A percentile compares a stretch with the other conserved stretches of the same genome.
phyloP scores from a whole-genome alignment of 2,113 vertebrate species.

The Zapornia atra region DNA sequence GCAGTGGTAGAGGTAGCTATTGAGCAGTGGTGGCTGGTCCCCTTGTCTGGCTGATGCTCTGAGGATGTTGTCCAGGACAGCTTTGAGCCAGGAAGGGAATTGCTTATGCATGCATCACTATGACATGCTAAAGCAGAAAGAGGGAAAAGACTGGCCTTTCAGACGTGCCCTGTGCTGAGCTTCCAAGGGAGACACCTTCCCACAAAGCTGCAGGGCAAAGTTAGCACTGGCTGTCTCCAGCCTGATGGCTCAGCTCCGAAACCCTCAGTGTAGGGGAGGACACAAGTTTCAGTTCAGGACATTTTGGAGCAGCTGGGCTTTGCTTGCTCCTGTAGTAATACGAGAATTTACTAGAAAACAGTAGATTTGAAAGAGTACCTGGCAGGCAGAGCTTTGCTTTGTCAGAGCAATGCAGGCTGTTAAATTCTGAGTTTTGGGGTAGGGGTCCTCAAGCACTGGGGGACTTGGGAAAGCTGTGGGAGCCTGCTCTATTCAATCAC shows the following conservation, averaged over 20 bases:
- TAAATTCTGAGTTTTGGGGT: neutral
- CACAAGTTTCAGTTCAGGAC: neutral
- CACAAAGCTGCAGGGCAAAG: neutral
- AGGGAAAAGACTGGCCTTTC: neutral
- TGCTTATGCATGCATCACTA: neutral
- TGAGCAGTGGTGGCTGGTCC: fast-evolving
- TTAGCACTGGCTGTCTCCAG: neutral
- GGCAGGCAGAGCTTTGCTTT: neutral
- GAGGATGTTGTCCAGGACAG: neutral
- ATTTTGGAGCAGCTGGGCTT: neutral
- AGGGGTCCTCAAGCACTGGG: fast-evolving
- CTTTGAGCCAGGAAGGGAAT: neutral
- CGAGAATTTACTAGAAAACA: neutral
- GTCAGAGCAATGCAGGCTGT: neutral
- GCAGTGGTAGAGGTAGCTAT: neutral
- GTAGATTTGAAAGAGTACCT: neutral
- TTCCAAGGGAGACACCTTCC: neutral
- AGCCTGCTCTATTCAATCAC: neutral
- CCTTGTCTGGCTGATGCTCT: neutral
- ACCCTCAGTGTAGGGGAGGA: fast-evolving
- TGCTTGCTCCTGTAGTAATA: neutral
- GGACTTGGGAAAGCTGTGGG: neutral
- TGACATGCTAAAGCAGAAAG: neutral
- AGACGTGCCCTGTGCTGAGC: neutral
- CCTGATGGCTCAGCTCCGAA: neutral